phyloP scores from a whole-genome alignment of 1,140 invertebrate species.

The Phymastichus coffea region DNA sequence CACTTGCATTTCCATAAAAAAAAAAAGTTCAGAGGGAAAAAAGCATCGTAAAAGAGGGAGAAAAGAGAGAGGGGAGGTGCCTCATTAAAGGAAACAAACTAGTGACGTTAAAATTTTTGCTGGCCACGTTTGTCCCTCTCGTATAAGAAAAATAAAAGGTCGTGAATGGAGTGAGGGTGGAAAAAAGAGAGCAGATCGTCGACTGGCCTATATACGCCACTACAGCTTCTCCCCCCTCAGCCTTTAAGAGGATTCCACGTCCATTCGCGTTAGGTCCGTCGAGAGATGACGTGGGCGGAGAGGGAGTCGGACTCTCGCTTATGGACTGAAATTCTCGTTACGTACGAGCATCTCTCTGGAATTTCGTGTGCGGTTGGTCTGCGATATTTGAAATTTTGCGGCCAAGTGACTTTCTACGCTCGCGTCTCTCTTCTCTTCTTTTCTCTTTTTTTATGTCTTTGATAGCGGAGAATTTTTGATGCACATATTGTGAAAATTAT shows the following conservation, averaged over 20 bases:
- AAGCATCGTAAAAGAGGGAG: neutral
- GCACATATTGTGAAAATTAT: no score
- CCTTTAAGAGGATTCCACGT: constrained; percentile 15
- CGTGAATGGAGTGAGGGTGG: neutral
- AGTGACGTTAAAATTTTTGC: constrained; percentile 15
- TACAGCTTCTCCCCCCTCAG: no score
- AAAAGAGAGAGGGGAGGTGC: neutral
- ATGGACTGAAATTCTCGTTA: constrained; percentile 1
- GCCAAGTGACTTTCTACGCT: no score
- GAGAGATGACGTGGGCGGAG: neutral
- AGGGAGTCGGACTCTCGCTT: neutral
- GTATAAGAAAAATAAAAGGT: neutral
- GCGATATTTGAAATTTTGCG: constrained; percentile 2
- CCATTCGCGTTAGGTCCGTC: neutral
- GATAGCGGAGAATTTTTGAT: no score
- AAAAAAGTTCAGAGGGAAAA: no score
- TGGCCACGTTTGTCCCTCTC: neutral
- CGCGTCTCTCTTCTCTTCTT: no score
- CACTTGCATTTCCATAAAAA: no score
- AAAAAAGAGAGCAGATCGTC: constrained; percentile 17
- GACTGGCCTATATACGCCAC: neutral
- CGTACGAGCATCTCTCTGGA: neutral
- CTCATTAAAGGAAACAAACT: constrained; percentile 12
- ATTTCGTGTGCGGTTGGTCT: constrained; percentile 11
- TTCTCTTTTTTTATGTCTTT: no score